Evolutionary conservation across 1,140 invertebrate species (phyloP).

Genomic region (Schlechtendalia chinensis): DNA sequence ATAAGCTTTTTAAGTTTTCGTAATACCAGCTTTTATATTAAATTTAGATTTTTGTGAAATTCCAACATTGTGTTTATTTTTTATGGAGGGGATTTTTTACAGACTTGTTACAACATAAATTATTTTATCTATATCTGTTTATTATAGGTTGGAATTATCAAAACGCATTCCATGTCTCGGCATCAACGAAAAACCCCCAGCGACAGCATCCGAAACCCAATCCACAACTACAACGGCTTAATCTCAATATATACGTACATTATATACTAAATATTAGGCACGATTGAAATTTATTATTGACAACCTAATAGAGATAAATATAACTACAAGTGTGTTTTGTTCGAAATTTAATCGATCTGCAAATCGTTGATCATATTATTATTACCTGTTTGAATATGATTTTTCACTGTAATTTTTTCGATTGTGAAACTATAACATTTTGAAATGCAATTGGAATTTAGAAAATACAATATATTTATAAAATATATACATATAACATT

Average conservation of each 20-base stretch:
- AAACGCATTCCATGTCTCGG: slow-evolving; percentile 66
- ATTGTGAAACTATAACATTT: not conserved
- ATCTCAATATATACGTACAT: not conserved
- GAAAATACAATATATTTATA: no score
- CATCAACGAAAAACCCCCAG: slow-evolving; percentile 61
- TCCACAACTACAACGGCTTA: slow-evolving; percentile 56
- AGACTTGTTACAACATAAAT: no score
- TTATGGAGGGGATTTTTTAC: no score
- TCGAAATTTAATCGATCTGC: not conserved
- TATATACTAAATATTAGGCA: not conserved
- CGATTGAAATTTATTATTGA: not conserved
- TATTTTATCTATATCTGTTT: no score
- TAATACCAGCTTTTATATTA: no score
- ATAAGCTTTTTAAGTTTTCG: no score
- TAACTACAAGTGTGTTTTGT: not conserved
- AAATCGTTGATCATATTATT: not conserved
- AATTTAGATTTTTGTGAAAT: no score
- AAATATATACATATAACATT: no score
- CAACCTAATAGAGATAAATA: slow-evolving; percentile 10
- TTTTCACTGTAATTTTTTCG: not conserved
- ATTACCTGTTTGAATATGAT: not conserved
- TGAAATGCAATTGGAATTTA: not conserved
- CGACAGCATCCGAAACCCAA: slow-evolving; percentile 56
- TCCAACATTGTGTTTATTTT: no score
- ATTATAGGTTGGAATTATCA: slow-evolving; percentile 61